Percentiles rank a stretch among this genome's conserved stretches.
These are phyloP conservation scores for Cyprinella venusta DNA, from an alignment of 2,797 vertebrate species.

Conservation along the genomic window DNA sequence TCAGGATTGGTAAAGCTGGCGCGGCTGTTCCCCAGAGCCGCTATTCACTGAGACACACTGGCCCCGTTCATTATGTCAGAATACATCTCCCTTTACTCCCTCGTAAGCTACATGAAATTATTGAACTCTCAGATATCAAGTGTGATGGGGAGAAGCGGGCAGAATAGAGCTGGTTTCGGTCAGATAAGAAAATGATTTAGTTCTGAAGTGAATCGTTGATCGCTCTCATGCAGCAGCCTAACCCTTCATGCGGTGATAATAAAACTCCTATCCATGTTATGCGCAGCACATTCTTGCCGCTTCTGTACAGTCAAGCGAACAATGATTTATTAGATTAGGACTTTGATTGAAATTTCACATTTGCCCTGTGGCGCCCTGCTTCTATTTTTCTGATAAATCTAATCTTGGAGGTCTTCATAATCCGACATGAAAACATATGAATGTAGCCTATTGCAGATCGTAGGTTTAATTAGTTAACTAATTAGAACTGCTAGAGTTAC, in stretches of 20 bases:
- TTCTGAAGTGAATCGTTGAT: conserved; percentile 35
- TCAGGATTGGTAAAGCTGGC: conserved; percentile 52
- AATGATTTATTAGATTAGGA: conserved; percentile 28
- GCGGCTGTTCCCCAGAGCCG: conserved; percentile 39
- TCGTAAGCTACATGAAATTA: conserved; percentile 54
- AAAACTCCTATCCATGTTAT: not conserved
- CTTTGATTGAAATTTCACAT: conserved; percentile 23
- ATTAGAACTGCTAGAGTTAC: conserved; percentile 54
- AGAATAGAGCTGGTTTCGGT: conserved; percentile 51
- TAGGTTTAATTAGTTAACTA: conserved; percentile 50
- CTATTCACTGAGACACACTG: conserved; percentile 58
- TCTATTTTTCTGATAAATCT: conserved; percentile 61
- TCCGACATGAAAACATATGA: conserved; percentile 60
- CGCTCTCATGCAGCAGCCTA: conserved; percentile 14
- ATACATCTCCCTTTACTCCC: conserved; percentile 53
- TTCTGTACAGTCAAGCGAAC: conserved; percentile 10
- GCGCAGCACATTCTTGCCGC: conserved; percentile 6
- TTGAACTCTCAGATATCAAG: conserved; percentile 55
- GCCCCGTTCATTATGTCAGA: conserved; percentile 59
- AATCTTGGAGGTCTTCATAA: conserved; percentile 52
- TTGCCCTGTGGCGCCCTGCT: not conserved
- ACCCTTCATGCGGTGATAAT: conserved; percentile 10
- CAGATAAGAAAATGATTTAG: conserved; percentile 49
- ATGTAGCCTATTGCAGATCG: conserved; percentile 46
- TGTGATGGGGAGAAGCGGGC: conserved; percentile 44